Evolutionary conservation across 1,140 invertebrate species (phyloP), one percentile per base, ranked within the genome.

Genomic region (Anastrepha ludens): DNA sequence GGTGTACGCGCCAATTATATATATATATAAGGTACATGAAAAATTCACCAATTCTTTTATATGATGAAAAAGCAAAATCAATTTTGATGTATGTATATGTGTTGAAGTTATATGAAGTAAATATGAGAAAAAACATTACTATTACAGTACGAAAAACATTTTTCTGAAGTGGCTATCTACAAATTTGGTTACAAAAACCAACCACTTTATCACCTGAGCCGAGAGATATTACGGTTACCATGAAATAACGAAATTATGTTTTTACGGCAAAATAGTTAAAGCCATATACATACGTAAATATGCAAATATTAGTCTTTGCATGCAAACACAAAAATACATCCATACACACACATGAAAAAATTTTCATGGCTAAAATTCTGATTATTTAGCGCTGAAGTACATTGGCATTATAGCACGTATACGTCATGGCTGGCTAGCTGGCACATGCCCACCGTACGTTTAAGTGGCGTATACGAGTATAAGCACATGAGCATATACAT

Each of bases 331-430:
- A 29, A 29, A 29, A 29, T 29, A 29, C 29, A 29, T 29, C 29
- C 29, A 29, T 29, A 29, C 29, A 29, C 29, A 29, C 29, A 29
- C 29, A 29, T 29, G 29, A 29, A 29, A 29, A 39, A 7, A 67
- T 29, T 50, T 81, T 81, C 74, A 81, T 81, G 74, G 74, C 74
- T 81, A 47, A 81, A 55, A 81, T 81, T 81, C 44, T 81, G 74
- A 81, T 81, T 81, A 55, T n/a, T 81, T 81, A 81, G 55, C 74
- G 74, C 47, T 81, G 7, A 81, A 81, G 74, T 81, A 81, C 74
- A 58, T 81, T 50, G 74, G 74, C 47, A 81, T 55, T 81, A 55
- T 55, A n/a, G n/a, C 74, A 81, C 74, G 74, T 81, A 81, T 81
- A 81, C 74, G 74, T 81, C 74, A 81, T 81, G 74, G 74, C 41